A percentile compares a stretch with the other conserved stretches of the same genome.
phyloP scores from a whole-genome alignment of 2,888 invertebrate genomes.

The Leucophenga montana region DNA sequence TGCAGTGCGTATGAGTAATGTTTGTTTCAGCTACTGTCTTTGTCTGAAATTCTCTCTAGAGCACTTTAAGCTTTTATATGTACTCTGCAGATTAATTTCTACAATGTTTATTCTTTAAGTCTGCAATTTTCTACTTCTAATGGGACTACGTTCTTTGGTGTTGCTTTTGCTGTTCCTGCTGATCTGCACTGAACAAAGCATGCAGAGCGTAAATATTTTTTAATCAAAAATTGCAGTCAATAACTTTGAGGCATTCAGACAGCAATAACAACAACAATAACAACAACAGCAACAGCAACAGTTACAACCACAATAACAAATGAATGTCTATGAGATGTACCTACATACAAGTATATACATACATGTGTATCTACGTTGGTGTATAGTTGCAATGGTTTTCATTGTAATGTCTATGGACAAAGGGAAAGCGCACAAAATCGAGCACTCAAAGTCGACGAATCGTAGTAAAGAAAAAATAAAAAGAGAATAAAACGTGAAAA shows the following conservation, averaged over 20 bases:
- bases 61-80: neutral
- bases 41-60: no score
- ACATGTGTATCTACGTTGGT: neutral
- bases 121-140: neutral
- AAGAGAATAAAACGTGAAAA: neutral
- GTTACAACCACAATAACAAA: neutral
- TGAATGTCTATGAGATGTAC: no score
- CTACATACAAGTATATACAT: no score
- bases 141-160: slow-evolving; percentile 1
- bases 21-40: no score
- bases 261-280: neutral
- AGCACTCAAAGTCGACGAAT: neutral
- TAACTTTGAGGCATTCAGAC: slow-evolving; percentile 39
- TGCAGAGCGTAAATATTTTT: slow-evolving; percentile 45
- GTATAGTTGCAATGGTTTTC: neutral
- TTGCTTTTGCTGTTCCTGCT: neutral
- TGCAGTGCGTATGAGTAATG: no score
- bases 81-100: slow-evolving; percentile 25
- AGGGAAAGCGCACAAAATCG: slow-evolving; percentile 5
- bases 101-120: neutral
- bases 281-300: slow-evolving; percentile 5
- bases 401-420: slow-evolving; percentile 6
- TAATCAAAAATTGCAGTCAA: slow-evolving; percentile 54
- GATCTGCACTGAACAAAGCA: slow-evolving; percentile 12
- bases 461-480: neutral